Evolutionary conservation across 2,888 invertebrate species (phyloP).

Genomic region (Lochmaea capreae): DNA sequence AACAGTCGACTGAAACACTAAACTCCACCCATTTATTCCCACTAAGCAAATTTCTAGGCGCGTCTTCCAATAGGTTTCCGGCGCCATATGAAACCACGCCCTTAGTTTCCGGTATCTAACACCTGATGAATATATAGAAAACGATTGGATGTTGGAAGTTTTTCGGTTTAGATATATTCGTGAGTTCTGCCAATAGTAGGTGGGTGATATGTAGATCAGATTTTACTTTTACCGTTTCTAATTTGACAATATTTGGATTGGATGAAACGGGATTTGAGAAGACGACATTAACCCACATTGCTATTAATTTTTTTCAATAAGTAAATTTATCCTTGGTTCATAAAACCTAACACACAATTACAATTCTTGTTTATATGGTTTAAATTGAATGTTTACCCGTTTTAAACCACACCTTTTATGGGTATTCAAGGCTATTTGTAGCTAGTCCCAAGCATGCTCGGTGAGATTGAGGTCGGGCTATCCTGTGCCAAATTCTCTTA

Average conservation of each 20-base stretch:
- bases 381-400: no score
- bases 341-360: no score
- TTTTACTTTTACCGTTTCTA: slow-evolving; percentile 21
- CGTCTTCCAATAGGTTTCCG: slow-evolving; percentile 53
- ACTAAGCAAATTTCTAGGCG: slow-evolving; percentile 50
- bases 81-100: slow-evolving; percentile 47
- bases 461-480: no score
- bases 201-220: slow-evolving; percentile 15
- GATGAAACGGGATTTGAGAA: not conserved
- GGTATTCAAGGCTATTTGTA: no score
- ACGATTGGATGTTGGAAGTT: slow-evolving; percentile 28
- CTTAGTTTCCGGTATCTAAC: slow-evolving; percentile 58
- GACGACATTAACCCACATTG: not conserved
- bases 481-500: no score
- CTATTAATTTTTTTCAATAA: not conserved
- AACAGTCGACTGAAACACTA: slow-evolving; percentile 47
- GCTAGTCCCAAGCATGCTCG: no score
- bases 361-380: no score
- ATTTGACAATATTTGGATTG: slow-evolving; percentile 26
- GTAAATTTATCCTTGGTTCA: no score
- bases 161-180: slow-evolving; percentile 23
- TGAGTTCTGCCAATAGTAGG: slow-evolving; percentile 8
- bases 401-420: no score
- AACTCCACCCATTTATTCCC: slow-evolving; percentile 57
- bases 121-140: slow-evolving; percentile 52